Evolutionary conservation across 2,113 vertebrate genomes (phyloP), one percentile per base, ranked within the genome.

Genomic region (Coregonus clupeaformis): DNA sequence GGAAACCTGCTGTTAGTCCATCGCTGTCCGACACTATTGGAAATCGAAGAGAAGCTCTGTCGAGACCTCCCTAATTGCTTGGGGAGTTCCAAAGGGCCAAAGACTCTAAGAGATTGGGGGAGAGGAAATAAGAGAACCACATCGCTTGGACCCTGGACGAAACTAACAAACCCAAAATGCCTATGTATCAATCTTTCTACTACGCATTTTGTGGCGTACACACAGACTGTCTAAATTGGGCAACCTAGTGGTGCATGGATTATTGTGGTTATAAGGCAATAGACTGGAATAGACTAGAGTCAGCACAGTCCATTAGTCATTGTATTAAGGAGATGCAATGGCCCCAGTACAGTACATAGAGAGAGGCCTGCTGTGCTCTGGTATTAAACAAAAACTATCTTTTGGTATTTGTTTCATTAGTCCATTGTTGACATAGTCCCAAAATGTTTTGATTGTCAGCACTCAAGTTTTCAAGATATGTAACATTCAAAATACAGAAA

Each of bases 301-400:
- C 84, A 85, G 85, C 81, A 85, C 49, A 76, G 68, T 72, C 75
- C 77, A 80, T 89, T 83, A 85, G 72, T 85, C 83, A 76, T 72
- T 47, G 76, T 74, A 73, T 42, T 42, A 80, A 76, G 72, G 27
- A 18, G 64, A 68, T 30, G 13, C 3, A 27, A 5, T 71, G 69
- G 5, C 80, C 77, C 57, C 72, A 76, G 67, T 72, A 27, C 16
- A 52, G 16, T 5, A 52, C 49, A 68, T 45, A 64, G 24, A 52
- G 52, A 52, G 32, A 64, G 6, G 60, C 75, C 47, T 13, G 1
- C 2, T 12, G 12, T 68, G 57, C 49, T 57, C 3, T 49, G 75
- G 55, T 71, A 71, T 76, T 42, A 42, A 42, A n/a, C n/a, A n/a
- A n/a, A n/a, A n/a, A n/a, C n/a, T n/a, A n/a, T n/a, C n/a, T n/a